Evolutionary conservation across 2,797 vertebrate species (phyloP), one percentile per base, ranked within the genome.

Genomic region (Myiothlypis chrysogaster): DNA sequence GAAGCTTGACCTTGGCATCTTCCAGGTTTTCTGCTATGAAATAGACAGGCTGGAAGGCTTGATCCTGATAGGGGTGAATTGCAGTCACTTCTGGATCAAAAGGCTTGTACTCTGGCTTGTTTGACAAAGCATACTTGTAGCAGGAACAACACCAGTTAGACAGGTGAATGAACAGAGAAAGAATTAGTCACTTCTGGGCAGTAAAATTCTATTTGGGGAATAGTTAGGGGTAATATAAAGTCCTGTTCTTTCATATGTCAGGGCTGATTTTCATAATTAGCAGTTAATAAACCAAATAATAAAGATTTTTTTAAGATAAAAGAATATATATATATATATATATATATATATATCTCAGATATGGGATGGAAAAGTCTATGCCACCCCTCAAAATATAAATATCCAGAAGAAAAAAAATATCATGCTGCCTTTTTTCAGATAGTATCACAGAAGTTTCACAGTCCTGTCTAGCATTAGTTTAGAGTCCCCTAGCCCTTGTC

Each of bases 1-100:
- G 97, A 90, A 99, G 68, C 91, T 98, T 98, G 41, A 89, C 91
- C 95, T 98, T 99, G 92, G 98, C 98, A 12, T 99, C 98, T 96
- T 99, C 98, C 70, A 99, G 98, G 96, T 98, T 99, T 92, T 99
- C 98, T 27, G 98, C 98, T 84, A 99, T 96, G 76, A 99, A 99
- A 95, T 98, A 99, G 53, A 99, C 94, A 0, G 98, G 97, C 95
- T 99, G 99, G 97, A 98, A 99, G 27, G 97, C 97, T 83, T 98
- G 97, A 92, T 99, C 98, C 96, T 99, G 98, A 77, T 98, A 98
- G 2, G 98, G 97, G 85, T 98, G 98, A 78, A 98, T 82, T 6
- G 98, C 98, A 9, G 98, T 96, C 89, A 98, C 97, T 95, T 99
- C 98, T 4, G 98, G 98, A 91, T 98, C 95, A 77, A 98, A 99